phyloP scores from a whole-genome alignment of 2,113 vertebrate genomes.

The Shinisaurus crocodilurus region DNA sequence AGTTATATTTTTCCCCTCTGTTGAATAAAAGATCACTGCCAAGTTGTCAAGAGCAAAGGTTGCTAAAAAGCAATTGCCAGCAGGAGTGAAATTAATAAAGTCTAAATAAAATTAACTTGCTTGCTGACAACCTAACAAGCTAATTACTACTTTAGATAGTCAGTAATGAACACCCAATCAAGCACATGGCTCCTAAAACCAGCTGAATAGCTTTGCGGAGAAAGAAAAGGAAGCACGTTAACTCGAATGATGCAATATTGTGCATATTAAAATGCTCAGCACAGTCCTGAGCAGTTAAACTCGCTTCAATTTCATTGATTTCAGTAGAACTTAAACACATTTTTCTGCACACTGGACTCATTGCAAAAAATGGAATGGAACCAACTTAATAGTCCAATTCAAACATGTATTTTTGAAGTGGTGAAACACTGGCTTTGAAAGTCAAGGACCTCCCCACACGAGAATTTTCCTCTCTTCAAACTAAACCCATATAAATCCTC shows the following conservation, averaged over 20 bases:
- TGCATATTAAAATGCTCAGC: background rate
- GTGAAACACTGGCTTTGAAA: background rate
- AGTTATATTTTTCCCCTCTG: background rate
- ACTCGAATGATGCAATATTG: background rate
- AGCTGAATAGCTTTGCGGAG: background rate
- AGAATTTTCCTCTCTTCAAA: background rate
- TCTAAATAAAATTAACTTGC: constrained; percentile 29
- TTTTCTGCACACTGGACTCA: background rate
- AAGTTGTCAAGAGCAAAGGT: constrained; percentile 22
- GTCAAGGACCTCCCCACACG: background rate
- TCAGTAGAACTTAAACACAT: background rate
- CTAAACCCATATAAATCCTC: background rate
- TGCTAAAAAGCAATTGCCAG: constrained; percentile 19
- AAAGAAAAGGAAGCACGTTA: background rate
- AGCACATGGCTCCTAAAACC: background rate
- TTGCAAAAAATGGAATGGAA: background rate
- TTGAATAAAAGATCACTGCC: constrained; percentile 9
- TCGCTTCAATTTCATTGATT: background rate
- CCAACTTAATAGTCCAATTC: too few species aligned
- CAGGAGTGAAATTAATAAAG: constrained; percentile 34
- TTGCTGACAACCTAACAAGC: constrained; percentile 29
- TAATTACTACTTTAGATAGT: constrained; percentile 24
- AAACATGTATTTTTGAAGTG: background rate
- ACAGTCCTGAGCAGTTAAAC: background rate
- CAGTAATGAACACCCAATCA: constrained; percentile 15